phyloP scores from a whole-genome alignment of 2,797 vertebrate species.

The Potorous gilbertii region DNA sequence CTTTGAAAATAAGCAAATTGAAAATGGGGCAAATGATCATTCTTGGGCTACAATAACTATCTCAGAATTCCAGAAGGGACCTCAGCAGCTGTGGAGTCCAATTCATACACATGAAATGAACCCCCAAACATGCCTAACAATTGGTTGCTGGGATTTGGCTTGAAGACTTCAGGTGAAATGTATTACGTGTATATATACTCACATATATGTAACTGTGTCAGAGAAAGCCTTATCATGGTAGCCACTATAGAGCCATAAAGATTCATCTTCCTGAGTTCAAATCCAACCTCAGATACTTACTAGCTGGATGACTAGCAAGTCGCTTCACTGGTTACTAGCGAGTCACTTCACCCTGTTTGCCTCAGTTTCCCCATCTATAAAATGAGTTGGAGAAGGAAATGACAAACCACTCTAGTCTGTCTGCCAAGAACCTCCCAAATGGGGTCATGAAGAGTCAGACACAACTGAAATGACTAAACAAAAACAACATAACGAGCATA shows the following conservation, averaged over 20 bases:
- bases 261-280: not conserved
- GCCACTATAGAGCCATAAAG: not conserved
- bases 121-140: not conserved
- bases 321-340: not conserved
- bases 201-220: not conserved
- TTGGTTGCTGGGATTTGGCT: not conserved
- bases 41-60: not conserved
- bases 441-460: not conserved
- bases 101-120: not conserved
- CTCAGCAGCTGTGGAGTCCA: not conserved
- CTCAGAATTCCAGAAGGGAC: not conserved
- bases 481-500: not conserved
- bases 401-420: not conserved
- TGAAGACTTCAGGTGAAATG: not conserved
- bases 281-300: too few relatives aligned
- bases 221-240: not conserved
- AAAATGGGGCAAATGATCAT: not conserved
- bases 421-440: not conserved
- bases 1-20: not conserved
- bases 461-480: not conserved
- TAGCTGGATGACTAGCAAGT: not conserved
- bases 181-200: not conserved
- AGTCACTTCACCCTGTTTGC: not conserved
- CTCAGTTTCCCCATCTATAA: not conserved
- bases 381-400: not conserved